Evolutionary conservation across 2,797 vertebrate genomes (phyloP).

Genomic region (Geotrypetes seraphini): DNA sequence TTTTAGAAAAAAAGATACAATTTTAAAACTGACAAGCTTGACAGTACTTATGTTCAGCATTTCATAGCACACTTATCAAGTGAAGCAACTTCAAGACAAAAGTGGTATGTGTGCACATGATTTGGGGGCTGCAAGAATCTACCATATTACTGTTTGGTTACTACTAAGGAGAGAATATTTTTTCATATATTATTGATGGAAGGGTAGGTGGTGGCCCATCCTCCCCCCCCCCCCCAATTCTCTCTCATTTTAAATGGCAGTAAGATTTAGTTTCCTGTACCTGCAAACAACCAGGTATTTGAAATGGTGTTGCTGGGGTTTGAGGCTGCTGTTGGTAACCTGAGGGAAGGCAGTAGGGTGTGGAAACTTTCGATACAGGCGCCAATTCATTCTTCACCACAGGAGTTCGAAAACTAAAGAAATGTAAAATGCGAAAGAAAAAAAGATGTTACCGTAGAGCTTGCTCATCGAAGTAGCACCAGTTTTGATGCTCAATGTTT

Average conservation of each 20-base stretch:
- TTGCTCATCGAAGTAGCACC: too few relatives aligned
- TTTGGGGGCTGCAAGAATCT: too few relatives aligned
- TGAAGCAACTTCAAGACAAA: too few relatives aligned
- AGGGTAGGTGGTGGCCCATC: neutral
- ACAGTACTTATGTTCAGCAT: too few relatives aligned
- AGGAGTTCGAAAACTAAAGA: slow-evolving; percentile 64
- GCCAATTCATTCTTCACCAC: slow-evolving; percentile 56
- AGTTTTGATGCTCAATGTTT: too few relatives aligned
- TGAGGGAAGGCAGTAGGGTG: slow-evolving; percentile 47
- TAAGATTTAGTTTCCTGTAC: slow-evolving; percentile 28
- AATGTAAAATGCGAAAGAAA: neutral
- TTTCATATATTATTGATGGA: neutral
- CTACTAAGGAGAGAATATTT: too few relatives aligned
- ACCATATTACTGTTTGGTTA: too few relatives aligned
- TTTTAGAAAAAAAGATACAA: too few relatives aligned
- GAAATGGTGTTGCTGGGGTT: slow-evolving; percentile 42
- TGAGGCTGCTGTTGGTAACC: slow-evolving; percentile 31
- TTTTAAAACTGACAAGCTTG: too few relatives aligned
- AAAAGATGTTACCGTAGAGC: too few relatives aligned
- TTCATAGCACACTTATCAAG: too few relatives aligned
- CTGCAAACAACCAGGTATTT: slow-evolving; percentile 38
- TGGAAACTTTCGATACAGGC: slow-evolving; percentile 43
- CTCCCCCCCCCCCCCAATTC: neutral
- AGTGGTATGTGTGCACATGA: too few relatives aligned
- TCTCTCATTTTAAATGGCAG: neutral